phyloP scores from a whole-genome alignment of 2,888 invertebrate genomes.

The Lithophane ornitopus region DNA sequence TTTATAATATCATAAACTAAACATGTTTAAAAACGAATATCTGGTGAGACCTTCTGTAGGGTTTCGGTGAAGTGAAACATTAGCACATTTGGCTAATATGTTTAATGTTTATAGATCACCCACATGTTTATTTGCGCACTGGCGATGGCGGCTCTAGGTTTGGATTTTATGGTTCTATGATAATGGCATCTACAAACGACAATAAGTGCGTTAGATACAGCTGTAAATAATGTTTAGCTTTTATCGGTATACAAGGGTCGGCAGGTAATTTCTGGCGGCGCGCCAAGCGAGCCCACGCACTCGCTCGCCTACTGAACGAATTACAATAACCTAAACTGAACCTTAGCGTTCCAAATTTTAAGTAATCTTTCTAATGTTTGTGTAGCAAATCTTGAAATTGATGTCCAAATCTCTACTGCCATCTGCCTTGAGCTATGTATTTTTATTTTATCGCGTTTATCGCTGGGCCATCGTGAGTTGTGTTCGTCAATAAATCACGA shows the following conservation, averaged over 20 bases:
- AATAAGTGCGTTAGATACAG: conserved; percentile 81
- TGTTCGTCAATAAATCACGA: conserved; percentile 74
- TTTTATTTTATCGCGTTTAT: conserved; percentile 82
- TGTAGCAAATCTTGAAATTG: conserved; percentile 79
- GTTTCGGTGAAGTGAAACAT: conserved; percentile 19
- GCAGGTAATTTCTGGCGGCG: conserved; percentile 87
- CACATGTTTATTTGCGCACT: conserved; percentile 65
- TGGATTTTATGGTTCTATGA: conserved; percentile 66
- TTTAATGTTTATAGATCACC: conserved; percentile 53
- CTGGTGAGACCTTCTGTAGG: conserved; percentile 23
- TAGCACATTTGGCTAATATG: conserved; percentile 33
- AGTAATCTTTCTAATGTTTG: conserved; percentile 67
- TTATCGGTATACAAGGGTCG: conserved; percentile 87
- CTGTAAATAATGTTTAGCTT: conserved; percentile 87
- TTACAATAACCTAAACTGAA: conserved; percentile 67
- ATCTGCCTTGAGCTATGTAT: conserved; percentile 84
- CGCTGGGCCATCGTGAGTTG: conserved; percentile 76
- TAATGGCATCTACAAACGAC: conserved; percentile 74
- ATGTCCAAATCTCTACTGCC: conserved; percentile 86
- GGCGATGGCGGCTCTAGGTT: conserved; percentile 56
- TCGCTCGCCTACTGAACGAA: conserved; percentile 73
- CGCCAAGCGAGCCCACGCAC: conserved; percentile 85
- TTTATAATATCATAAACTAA: conserved; percentile 45
- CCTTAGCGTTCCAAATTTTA: conserved; percentile 64
- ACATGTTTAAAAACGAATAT: conserved; percentile 40